Percentiles rank a stretch among this genome's conserved stretches.
Evolutionary conservation across 2,797 vertebrate species (phyloP).

Genomic region (Otolemur crassicaudatus): DNA sequence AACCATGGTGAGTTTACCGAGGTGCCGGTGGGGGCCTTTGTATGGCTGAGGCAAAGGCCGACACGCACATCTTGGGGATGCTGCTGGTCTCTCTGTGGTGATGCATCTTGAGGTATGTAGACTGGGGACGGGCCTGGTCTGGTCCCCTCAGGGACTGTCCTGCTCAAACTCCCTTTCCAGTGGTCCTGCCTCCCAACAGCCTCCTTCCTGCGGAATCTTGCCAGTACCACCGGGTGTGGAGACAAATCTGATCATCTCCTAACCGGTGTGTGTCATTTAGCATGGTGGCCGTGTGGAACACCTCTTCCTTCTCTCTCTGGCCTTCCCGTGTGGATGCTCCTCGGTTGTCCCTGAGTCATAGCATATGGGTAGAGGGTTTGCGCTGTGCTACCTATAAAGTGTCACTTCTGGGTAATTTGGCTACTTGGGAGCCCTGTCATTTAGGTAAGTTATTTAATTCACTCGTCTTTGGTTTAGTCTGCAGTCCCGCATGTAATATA

Average conservation of each 20-base stretch:
- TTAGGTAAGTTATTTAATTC: neutral
- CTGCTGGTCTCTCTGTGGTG: neutral
- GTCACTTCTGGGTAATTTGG: neutral
- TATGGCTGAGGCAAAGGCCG: neutral
- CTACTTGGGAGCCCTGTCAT: neutral
- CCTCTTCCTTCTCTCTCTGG: neutral
- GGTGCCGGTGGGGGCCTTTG: neutral
- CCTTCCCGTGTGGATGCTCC: neutral
- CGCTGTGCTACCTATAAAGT: neutral
- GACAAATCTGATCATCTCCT: too few species aligned
- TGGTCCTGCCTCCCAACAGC: neutral
- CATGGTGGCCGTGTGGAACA: fast-evolving
- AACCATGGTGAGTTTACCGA: neutral
- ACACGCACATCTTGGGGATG: neutral
- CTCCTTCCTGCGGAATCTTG: neutral
- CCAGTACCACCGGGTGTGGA: neutral
- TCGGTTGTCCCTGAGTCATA: too few species aligned
- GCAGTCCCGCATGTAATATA: neutral
- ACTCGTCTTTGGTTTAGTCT: neutral
- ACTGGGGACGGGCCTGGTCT: neutral
- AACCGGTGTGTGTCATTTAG: neutral
- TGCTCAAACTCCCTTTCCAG: neutral
- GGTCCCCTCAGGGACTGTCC: neutral
- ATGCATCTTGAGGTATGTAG: neutral
- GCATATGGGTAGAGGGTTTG: neutral